phyloP scores from a whole-genome alignment of 2,888 invertebrate genomes.

The Steinernema scapterisci region DNA sequence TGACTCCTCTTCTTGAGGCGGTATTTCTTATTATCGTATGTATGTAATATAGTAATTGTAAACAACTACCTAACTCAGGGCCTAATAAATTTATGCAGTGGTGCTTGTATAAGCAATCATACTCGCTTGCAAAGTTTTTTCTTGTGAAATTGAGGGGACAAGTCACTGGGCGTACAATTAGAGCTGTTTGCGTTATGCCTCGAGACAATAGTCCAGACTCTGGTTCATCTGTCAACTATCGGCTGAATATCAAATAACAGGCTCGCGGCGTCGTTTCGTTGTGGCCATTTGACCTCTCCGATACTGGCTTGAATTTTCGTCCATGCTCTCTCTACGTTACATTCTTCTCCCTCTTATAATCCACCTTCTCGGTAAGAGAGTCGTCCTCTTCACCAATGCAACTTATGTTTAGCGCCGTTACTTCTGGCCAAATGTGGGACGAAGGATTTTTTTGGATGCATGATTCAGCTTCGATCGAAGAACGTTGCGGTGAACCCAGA shows the following conservation, averaged over 20 bases:
- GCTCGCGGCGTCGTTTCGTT: not conserved
- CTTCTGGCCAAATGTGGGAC: not conserved
- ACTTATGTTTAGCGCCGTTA: not conserved
- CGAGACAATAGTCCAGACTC: not conserved
- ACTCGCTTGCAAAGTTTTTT: too few species aligned
- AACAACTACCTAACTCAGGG: too few species aligned
- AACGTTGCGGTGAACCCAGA: not conserved
- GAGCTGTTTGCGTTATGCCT: too few species aligned
- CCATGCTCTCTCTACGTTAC: not conserved
- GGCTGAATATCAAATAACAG: not conserved
- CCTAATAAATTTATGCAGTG: too few species aligned
- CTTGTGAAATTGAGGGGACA: too few species aligned
- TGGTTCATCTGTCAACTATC: not conserved
- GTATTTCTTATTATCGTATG: too few species aligned
- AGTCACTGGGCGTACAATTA: too few species aligned
- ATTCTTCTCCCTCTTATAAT: not conserved
- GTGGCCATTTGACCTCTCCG: not conserved
- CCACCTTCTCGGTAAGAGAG: too few species aligned
- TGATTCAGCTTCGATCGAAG: not conserved
- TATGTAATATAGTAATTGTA: too few species aligned
- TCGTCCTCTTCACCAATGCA: too few species aligned
- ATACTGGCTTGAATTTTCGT: not conserved
- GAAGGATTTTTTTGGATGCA: constrained; percentile 4
- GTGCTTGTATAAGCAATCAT: too few species aligned
- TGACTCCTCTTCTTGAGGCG: too few species aligned